Percentiles rank a stretch among this genome's conserved stretches.
phyloP scores from a whole-genome alignment of 2,113 vertebrate species.

The Chloropsis cyanopogon region DNA sequence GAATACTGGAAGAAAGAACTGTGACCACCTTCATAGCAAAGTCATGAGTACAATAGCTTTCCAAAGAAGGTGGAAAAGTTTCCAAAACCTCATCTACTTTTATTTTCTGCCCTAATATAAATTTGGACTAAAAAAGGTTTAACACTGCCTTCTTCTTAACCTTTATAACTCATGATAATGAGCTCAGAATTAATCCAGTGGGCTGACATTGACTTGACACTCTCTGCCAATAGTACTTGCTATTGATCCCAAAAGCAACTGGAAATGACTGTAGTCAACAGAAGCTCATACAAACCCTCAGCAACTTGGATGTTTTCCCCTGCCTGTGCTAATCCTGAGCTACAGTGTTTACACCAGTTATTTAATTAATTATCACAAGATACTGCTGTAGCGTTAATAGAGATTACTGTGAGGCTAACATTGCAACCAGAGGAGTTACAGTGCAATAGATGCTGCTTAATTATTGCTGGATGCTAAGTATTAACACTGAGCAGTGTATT shows the following conservation, averaged over 20 bases:
- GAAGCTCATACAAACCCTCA: neutral
- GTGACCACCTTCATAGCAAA: neutral
- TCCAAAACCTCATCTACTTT: neutral
- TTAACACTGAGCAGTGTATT: neutral
- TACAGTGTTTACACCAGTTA: neutral
- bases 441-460: neutral
- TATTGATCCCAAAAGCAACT: conserved; percentile 20
- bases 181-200: conserved; percentile 28
- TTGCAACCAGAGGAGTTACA: neutral
- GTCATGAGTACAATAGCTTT: neutral
- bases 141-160: neutral
- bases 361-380: conserved; percentile 12
- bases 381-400: neutral
- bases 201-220: neutral
- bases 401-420: conserved; percentile 3
- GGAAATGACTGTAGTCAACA: neutral
- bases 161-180: conserved; percentile 27
- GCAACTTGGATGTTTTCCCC: neutral
- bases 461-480: neutral
- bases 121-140: conserved; percentile 16
- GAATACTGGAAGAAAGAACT: neutral
- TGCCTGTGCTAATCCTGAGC: neutral
- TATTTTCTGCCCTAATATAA: neutral
- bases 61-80: neutral
- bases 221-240: neutral